A percentile compares a stretch with the other conserved stretches of the same genome.
phyloP scores from a whole-genome alignment of 2,797 vertebrate species.

The Centroberyx gerrardi region DNA sequence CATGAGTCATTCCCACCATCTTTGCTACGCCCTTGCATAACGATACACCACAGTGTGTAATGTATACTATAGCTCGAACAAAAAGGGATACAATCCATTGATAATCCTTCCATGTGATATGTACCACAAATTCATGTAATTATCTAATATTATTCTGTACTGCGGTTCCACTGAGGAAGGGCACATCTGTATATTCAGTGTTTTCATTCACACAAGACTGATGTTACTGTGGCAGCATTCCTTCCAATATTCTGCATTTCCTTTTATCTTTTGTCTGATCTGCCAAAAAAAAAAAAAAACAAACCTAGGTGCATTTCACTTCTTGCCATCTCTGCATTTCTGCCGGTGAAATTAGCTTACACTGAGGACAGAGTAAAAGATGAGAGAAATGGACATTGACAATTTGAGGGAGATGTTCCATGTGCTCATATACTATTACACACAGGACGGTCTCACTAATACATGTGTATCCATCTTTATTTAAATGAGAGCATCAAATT shows the following conservation, averaged over 20 bases:
- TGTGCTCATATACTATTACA: not conserved
- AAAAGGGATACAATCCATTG: not conserved
- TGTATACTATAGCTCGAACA: slow-evolving; percentile 21
- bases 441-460: not conserved
- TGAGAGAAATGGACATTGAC: slow-evolving; percentile 16
- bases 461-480: slow-evolving; percentile 13
- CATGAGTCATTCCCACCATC: not conserved
- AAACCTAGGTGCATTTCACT: not conserved
- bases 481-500: not conserved
- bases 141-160: not conserved
- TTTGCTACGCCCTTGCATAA: not conserved
- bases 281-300: not conserved
- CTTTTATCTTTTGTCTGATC: not conserved
- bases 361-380: not conserved
- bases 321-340: not conserved
- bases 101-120: slow-evolving; percentile 28
- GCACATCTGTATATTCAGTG: slow-evolving; percentile 26
- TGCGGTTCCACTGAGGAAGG: slow-evolving; percentile 1
- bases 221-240: not conserved
- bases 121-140: slow-evolving; percentile 13
- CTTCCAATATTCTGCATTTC: slow-evolving; percentile 25
- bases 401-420: not conserved
- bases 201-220: not conserved
- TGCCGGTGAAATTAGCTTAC: not conserved
- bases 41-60: slow-evolving; percentile 12